Conservation (phyloP, 2,113 vertebrate genomes). For the Pelmatolapia mariae region DNA sequence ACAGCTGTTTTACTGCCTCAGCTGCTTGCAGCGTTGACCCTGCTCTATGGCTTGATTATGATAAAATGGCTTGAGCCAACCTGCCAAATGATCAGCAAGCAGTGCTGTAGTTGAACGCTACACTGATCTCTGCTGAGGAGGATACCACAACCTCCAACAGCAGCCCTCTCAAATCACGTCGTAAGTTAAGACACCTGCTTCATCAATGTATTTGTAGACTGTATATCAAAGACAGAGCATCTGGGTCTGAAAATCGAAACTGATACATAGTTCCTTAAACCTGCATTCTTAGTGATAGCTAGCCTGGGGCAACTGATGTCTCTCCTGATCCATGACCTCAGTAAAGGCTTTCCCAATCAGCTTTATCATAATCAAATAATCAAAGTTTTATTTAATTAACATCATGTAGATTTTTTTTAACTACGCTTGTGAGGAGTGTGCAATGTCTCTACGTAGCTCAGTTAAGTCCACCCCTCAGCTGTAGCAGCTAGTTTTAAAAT, state of each 20-base stretch:
- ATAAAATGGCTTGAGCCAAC: background rate
- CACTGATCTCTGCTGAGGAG: background rate
- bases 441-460: background rate
- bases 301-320: background rate
- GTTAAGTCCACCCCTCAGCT: background rate
- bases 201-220: background rate
- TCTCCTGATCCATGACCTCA: background rate
- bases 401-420: background rate
- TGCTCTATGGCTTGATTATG: background rate
- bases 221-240: background rate
- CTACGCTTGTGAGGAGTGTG: background rate
- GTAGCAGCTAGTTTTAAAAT: background rate
- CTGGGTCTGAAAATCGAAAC: background rate
- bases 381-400: background rate
- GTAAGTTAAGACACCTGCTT: background rate
- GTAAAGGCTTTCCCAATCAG: background rate
- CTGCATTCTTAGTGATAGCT: background rate
- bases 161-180: background rate
- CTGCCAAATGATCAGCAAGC: background rate
- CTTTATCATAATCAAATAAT: background rate
- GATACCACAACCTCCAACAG: background rate
- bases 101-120: background rate
- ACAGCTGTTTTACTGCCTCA: background rate
- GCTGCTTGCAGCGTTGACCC: background rate
- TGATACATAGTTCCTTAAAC: background rate